These are phyloP conservation scores for Agelastica alni DNA, from an alignment of 2,888 invertebrate genomes.

Conservation along the genomic window DNA sequence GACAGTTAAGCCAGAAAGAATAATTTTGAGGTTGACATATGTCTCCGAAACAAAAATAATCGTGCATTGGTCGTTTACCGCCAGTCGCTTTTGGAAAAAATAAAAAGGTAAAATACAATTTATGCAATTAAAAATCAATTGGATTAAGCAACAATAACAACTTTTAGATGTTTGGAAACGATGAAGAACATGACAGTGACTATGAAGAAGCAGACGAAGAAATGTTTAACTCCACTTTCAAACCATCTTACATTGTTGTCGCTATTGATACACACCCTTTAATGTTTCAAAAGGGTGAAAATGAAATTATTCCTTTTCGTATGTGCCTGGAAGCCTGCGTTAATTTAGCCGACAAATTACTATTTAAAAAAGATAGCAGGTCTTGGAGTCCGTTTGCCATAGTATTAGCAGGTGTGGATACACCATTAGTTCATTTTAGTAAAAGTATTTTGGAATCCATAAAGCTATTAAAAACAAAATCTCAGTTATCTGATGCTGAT, in stretches of 20 bases:
- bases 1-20: too few relatives aligned
- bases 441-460: constrained; percentile 40
- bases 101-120: too few relatives aligned
- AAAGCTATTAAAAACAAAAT: constrained; percentile 40
- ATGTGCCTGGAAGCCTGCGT: constrained; percentile 43
- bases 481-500: constrained; percentile 32
- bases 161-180: constrained; percentile 19
- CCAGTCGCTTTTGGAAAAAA: too few relatives aligned
- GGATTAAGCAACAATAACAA: too few relatives aligned
- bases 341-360: constrained; percentile 41
- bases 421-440: constrained; percentile 37
- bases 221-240: constrained; percentile 30
- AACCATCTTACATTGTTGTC: constrained; percentile 45
- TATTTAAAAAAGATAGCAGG: constrained; percentile 38
- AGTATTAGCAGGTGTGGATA: constrained; percentile 39
- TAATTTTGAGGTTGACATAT: too few relatives aligned
- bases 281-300: constrained; percentile 42
- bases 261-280: constrained; percentile 45
- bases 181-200: constrained; percentile 21
- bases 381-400: constrained; percentile 44
- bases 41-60: too few relatives aligned
- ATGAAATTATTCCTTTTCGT: constrained; percentile 39
- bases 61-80: too few relatives aligned
- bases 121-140: too few relatives aligned
- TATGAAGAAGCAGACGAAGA: constrained; percentile 29